A percentile compares a stretch with the other conserved stretches of the same genome.
phyloP scores from a whole-genome alignment of 2,797 vertebrate species.

The Centropyge bicolor region DNA sequence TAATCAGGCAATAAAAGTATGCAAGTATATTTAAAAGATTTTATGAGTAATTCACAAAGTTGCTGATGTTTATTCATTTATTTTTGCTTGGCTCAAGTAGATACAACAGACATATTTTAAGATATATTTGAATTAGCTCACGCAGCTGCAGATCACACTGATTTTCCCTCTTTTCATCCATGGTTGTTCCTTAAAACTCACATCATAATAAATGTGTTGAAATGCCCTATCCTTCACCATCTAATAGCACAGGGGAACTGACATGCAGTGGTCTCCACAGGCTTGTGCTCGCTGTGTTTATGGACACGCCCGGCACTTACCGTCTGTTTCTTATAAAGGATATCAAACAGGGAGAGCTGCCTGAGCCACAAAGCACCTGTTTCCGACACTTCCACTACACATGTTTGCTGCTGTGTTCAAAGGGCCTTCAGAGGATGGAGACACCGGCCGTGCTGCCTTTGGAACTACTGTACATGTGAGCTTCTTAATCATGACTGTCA shows the following conservation, averaged over 20 bases:
- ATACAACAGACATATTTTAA: background rate
- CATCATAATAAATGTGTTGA: constrained; percentile 29
- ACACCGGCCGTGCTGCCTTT: constrained; percentile 55
- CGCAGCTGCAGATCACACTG: background rate
- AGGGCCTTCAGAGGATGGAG: constrained; percentile 72
- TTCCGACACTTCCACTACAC: constrained; percentile 86
- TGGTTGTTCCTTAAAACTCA: constrained; percentile 1
- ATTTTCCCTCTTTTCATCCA: background rate
- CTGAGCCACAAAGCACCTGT: constrained; percentile 84
- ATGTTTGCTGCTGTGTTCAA: constrained; percentile 81
- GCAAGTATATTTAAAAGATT: no score
- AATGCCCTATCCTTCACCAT: constrained; percentile 46
- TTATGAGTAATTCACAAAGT: no score
- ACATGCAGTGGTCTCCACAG: constrained; percentile 67
- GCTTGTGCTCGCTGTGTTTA: constrained; percentile 76
- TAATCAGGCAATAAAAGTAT: background rate
- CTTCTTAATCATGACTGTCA: constrained; percentile 32
- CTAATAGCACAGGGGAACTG: constrained; percentile 56
- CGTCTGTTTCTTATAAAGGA: constrained; percentile 88
- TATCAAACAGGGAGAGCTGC: constrained; percentile 82
- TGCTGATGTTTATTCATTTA: no score
- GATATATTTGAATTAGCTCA: constrained; percentile 1
- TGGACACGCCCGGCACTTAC: constrained; percentile 74
- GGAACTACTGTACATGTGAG: constrained; percentile 37
- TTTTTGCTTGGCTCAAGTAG: background rate